A percentile compares a stretch with the other conserved stretches of the same genome.
These are phyloP conservation scores for Cyanocitta stelleri DNA, from an alignment of 2,113 vertebrate species.

Conservation along the genomic window DNA sequence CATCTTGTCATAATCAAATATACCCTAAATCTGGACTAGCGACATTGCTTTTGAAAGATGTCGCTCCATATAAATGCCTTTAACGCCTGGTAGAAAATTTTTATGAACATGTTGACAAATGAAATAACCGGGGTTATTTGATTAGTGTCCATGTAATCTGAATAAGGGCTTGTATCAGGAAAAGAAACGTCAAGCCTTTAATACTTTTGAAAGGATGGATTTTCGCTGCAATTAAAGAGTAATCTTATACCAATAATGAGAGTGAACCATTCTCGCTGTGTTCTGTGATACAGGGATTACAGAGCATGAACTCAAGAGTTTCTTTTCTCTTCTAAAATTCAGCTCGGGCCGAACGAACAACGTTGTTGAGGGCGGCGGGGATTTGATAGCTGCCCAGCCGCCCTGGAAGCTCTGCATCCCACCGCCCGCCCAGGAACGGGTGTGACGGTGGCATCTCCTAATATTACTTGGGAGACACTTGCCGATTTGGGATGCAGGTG, in stretches of 20 bases:
- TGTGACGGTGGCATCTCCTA: neutral
- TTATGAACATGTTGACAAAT: slow-evolving; percentile 69
- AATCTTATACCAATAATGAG: neutral
- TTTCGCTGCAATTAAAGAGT: slow-evolving; percentile 14
- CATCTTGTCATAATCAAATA: slow-evolving; percentile 63
- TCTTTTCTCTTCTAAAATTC: neutral
- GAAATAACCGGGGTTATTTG: slow-evolving; percentile 52
- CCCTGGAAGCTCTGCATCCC: neutral
- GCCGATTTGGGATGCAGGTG: neutral
- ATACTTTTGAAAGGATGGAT: slow-evolving; percentile 27
- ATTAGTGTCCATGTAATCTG: slow-evolving; percentile 56
- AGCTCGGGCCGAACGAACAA: neutral
- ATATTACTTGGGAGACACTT: neutral
- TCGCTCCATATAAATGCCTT: slow-evolving; percentile 69
- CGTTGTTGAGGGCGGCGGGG: too few species aligned
- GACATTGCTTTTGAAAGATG: slow-evolving; percentile 70
- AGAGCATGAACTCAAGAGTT: neutral
- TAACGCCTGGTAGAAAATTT: slow-evolving; percentile 69
- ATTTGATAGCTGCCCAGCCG: neutral
- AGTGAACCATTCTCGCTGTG: neutral
- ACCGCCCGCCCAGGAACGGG: neutral
- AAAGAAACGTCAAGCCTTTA: slow-evolving; percentile 16
- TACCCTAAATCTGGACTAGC: slow-evolving; percentile 10
- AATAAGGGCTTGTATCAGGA: slow-evolving; percentile 21
- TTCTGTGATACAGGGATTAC: neutral